A percentile compares a stretch with the other conserved stretches of the same genome.
Evolutionary conservation across 2,113 vertebrate species (phyloP).

Genomic region (Hepsetus odoe): DNA sequence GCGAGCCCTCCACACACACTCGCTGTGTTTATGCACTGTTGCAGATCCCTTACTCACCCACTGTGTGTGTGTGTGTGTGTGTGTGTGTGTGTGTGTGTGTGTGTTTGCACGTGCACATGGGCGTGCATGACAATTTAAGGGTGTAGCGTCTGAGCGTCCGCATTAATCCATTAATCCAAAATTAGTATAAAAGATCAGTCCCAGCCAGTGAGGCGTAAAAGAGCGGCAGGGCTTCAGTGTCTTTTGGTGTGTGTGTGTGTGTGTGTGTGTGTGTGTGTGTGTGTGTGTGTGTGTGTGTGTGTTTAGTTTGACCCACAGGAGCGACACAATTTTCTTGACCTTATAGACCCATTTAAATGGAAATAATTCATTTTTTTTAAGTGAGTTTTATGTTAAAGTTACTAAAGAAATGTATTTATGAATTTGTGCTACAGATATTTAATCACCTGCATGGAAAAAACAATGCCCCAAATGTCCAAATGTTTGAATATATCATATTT

Average conservation of each 20-base stretch:
- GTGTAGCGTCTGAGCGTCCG: slow-evolving; percentile 46
- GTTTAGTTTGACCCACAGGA: slow-evolving; percentile 33
- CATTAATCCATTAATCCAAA: slow-evolving; percentile 92
- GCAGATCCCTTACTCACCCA: slow-evolving; percentile 96
- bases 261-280: no score
- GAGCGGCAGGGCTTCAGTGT: slow-evolving; percentile 62
- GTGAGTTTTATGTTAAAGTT: no score
- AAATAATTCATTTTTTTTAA: no score
- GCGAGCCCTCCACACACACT: slow-evolving; percentile 87
- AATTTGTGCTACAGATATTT: no score
- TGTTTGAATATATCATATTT: no score
- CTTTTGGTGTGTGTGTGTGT: no score
- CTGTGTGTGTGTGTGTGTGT: slow-evolving; percentile 33
- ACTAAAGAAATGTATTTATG: no score
- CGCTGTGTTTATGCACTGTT: slow-evolving; percentile 94
- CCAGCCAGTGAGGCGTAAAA: slow-evolving; percentile 84
- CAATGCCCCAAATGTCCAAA: no score
- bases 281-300: no score
- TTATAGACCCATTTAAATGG: no score
- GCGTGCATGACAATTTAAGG: slow-evolving; percentile 49
- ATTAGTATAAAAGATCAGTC: slow-evolving; percentile 99
- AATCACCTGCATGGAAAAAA: no score
- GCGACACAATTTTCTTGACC: no score
- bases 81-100: slow-evolving; percentile 37
- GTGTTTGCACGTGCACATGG: slow-evolving; percentile 21